Evolutionary conservation across 2,113 vertebrate species (phyloP).

Genomic region (Platichthys stellatus): DNA sequence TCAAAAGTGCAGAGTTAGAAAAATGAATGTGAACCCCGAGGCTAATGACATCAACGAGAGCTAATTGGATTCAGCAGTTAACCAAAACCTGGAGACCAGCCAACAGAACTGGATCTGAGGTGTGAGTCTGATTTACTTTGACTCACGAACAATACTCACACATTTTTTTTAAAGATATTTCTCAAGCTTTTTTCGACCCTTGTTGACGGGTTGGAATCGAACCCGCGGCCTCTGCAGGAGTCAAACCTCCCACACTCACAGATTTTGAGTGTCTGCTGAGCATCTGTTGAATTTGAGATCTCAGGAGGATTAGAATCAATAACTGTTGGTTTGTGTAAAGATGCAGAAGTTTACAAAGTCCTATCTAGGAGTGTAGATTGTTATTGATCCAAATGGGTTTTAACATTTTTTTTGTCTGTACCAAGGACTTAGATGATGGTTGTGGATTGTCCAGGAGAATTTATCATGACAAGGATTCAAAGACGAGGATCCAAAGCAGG

Average conservation of each 20-base stretch:
- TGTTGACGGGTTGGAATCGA: neutral
- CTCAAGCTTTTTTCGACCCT: too few relatives aligned
- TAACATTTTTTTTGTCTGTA: too few relatives aligned
- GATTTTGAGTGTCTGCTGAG: neutral
- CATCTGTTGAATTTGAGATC: neutral
- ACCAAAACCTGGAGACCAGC: neutral
- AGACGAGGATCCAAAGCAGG: too few relatives aligned
- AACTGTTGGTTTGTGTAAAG: neutral
- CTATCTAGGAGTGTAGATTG: neutral
- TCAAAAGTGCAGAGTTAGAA: neutral
- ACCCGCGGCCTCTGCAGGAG: neutral
- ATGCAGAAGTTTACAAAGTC: neutral
- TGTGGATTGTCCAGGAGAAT: too few relatives aligned
- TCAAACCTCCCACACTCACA: neutral
- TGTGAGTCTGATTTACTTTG: neutral
- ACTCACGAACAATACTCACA: neutral
- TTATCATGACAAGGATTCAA: too few relatives aligned
- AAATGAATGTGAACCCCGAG: neutral
- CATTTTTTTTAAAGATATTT: neutral
- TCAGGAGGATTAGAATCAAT: neutral
- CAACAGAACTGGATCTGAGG: neutral
- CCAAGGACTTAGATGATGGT: too few relatives aligned
- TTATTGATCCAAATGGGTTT: neutral
- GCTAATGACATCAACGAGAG: conserved; percentile 3
- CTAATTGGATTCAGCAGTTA: conserved; percentile 5